These are phyloP conservation scores for Ischnura elegans DNA, from an alignment of 2,888 invertebrate genomes.

Conservation along the genomic window DNA sequence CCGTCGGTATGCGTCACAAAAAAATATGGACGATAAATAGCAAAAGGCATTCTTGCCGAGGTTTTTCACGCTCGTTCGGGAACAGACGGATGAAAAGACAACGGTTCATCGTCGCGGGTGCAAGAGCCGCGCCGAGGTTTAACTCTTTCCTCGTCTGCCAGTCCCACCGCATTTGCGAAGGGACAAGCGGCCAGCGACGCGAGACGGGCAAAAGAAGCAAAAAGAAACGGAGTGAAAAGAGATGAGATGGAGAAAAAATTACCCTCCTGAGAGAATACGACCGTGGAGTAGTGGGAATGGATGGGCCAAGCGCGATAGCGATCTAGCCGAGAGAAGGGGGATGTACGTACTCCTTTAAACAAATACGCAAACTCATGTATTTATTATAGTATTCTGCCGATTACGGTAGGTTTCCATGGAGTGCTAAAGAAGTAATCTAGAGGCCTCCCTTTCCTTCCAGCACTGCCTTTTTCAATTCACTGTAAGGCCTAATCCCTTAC, in stretches of 20 bases:
- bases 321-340: neutral
- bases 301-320: neutral
- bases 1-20: neutral
- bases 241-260: neutral
- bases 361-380: neutral
- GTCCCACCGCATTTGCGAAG: neutral
- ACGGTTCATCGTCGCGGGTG: neutral
- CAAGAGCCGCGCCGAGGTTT: neutral
- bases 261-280: neutral
- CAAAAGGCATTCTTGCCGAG: neutral
- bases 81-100: neutral
- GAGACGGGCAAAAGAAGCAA: neutral
- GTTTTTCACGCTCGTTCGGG: neutral
- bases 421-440: no score
- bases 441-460: no score
- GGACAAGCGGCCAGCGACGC: conserved; percentile 10
- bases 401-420: no score
- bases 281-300: neutral
- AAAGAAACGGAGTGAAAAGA: neutral
- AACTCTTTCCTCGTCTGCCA: neutral
- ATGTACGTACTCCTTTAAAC: neutral
- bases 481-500: no score
- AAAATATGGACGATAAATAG: neutral
- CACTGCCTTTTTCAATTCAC: no score
- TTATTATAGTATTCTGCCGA: no score